Conservation (phyloP, 1,140 invertebrate genomes). For the Drosophila ficusphila region DNA sequence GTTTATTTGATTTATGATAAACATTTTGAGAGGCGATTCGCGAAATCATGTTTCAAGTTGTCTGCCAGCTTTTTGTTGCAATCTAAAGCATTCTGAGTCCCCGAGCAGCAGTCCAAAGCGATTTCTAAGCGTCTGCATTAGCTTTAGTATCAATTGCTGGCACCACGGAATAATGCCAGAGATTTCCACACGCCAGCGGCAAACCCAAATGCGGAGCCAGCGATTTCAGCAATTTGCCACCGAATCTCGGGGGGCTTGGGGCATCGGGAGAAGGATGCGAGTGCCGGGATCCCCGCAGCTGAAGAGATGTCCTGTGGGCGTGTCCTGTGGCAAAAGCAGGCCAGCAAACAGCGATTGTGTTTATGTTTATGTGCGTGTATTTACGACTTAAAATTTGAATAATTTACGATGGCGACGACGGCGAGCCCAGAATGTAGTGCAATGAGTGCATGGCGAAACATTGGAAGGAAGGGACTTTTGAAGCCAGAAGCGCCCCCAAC, state of each 20-base stretch:
- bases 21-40: too few relatives aligned
- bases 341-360: constrained; percentile 33
- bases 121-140: constrained; percentile 1
- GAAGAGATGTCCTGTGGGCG: constrained; percentile 40
- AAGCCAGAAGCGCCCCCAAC: background rate
- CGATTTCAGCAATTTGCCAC: constrained; percentile 45
- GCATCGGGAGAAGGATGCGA: background rate
- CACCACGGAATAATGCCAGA: constrained; percentile 28
- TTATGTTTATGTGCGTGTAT: constrained; percentile 78
- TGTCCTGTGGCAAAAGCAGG: constrained; percentile 45
- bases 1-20: too few relatives aligned
- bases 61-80: too few relatives aligned
- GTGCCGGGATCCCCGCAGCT: background rate
- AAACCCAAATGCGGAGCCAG: constrained; percentile 7
- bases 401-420: constrained; percentile 64
- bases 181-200: constrained; percentile 6
- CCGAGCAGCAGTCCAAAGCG: background rate
- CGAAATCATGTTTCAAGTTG: too few relatives aligned
- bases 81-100: too few relatives aligned
- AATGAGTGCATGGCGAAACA: constrained; percentile 17
- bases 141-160: constrained; percentile 5
- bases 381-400: constrained; percentile 79
- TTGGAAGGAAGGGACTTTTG: constrained; percentile 18
- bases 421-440: constrained; percentile 37
- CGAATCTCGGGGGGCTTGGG: constrained; percentile 1